Evolutionary conservation across 2,888 invertebrate genomes (phyloP).

Genomic region (Julus scanicus): DNA sequence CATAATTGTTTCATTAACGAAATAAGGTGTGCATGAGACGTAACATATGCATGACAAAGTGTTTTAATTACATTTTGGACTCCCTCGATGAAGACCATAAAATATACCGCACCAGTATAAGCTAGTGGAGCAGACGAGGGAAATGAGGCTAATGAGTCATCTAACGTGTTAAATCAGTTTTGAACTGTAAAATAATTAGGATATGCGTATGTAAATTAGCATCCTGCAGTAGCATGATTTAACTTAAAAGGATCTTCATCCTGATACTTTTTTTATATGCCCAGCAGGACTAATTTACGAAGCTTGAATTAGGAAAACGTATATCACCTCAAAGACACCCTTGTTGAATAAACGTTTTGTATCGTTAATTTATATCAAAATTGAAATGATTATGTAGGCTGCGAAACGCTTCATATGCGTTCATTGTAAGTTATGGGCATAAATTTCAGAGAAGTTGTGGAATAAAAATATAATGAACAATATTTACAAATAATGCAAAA

Average conservation of each 20-base stretch:
- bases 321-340: too few relatives aligned
- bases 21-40: constrained; percentile 54
- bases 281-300: background rate
- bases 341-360: too few relatives aligned
- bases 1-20: constrained; percentile 51
- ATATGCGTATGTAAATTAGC: constrained; percentile 25
- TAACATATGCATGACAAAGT: constrained; percentile 54
- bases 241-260: background rate
- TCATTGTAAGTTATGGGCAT: too few relatives aligned
- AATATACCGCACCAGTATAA: background rate
- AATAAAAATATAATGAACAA: too few relatives aligned
- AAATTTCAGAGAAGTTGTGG: too few relatives aligned
- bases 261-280: background rate
- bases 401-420: too few relatives aligned
- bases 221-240: background rate
- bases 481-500: too few relatives aligned
- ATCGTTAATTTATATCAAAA: too few relatives aligned
- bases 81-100: constrained; percentile 15
- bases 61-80: constrained; percentile 54
- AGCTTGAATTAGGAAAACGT: too few relatives aligned
- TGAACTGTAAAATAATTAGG: constrained; percentile 16
- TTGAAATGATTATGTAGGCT: too few relatives aligned
- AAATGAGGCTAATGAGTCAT: constrained; percentile 18
- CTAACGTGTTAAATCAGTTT: constrained; percentile 22
- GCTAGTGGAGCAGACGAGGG: background rate